Evolutionary conservation across 2,113 vertebrate genomes (phyloP), one percentile per base, ranked within the genome.

Genomic region (Ivindomyrus marchei): DNA sequence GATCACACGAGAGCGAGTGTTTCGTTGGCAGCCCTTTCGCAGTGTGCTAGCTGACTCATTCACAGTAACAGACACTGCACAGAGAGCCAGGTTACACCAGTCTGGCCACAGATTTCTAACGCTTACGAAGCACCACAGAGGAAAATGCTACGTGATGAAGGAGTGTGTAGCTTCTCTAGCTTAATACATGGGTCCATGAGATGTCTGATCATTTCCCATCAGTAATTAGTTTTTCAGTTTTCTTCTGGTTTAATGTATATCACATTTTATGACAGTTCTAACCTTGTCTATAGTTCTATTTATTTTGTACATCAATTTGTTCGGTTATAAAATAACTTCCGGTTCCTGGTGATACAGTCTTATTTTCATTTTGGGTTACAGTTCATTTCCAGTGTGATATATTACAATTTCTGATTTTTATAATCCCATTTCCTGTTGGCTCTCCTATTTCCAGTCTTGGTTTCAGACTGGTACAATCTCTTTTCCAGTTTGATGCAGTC

Each of bases 41-140:
- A 42, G 74, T 80, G 74, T 80, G 74, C 74, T 80, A 80, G 74
- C 31, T 80, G 74, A 80, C 74, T 80, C 74, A 80, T 80, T 80
- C 74, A 80, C 74, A 80, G 74, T 80, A 80, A 36, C 74, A 80
- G 74, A 36, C 74, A 80, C 74, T 80, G 74, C 70, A 19, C 70
- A 6, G 36, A 80, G 74, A 42, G 74, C 74, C 74, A 80, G 74
- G 74, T 80, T 80, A 80, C 15, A 42, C 74, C 74, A 80, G 74
- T 19, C 74, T 42, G 74, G 74, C 36, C 36, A 80, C 15, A 80
- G 74, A 80, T 80, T 80, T 80, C 74, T 80, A 42, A 80, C 74
- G 10, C 74, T 80, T 42, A 42, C 36, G 17, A 80, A 42, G 31
- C 74, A 80, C 36, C 74, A 13, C 17, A 3, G 74, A 80, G 13